A percentile compares a stretch with the other conserved stretches of the same genome.
Conservation (phyloP, 37 sponge, comb jelly and placozoan genomes). For the Halichondria panicea region DNA sequence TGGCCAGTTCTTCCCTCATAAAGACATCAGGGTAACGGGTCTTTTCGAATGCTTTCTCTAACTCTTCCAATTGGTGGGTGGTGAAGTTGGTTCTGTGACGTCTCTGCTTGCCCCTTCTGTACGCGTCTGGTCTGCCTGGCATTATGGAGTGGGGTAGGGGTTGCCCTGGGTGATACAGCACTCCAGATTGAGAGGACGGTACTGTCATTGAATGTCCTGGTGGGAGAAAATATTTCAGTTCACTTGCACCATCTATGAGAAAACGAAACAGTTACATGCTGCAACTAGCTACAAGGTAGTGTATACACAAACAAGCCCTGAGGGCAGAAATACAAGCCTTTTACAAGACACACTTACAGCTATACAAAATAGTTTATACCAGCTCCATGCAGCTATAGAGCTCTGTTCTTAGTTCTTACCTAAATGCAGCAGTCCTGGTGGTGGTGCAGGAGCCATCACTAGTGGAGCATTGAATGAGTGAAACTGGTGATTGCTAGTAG, state of each 20-base stretch:
- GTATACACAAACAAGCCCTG: neutral
- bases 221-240: neutral
- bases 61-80: constrained; percentile 85
- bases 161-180: constrained; percentile 46
- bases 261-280: neutral
- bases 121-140: constrained; percentile 36
- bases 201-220: constrained; percentile 41
- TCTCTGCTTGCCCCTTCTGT: constrained; percentile 76
- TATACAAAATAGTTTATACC: neutral
- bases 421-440: constrained; percentile 54
- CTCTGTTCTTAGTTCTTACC: constrained; percentile 20
- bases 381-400: neutral
- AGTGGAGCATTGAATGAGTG: constrained; percentile 35
- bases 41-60: constrained; percentile 87
- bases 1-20: constrained; percentile 92
- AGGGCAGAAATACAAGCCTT: neutral
- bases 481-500: constrained; percentile 28
- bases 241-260: neutral
- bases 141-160: constrained; percentile 12
- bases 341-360: neutral
- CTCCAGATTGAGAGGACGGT: constrained; percentile 27
- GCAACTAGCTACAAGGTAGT: neutral
- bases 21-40: constrained; percentile 93
- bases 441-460: constrained; percentile 44
- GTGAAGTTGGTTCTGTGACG: constrained; percentile 89